These are phyloP conservation scores for Papilio protenor DNA, from an alignment of 2,888 invertebrate species.

Conservation along the genomic window DNA sequence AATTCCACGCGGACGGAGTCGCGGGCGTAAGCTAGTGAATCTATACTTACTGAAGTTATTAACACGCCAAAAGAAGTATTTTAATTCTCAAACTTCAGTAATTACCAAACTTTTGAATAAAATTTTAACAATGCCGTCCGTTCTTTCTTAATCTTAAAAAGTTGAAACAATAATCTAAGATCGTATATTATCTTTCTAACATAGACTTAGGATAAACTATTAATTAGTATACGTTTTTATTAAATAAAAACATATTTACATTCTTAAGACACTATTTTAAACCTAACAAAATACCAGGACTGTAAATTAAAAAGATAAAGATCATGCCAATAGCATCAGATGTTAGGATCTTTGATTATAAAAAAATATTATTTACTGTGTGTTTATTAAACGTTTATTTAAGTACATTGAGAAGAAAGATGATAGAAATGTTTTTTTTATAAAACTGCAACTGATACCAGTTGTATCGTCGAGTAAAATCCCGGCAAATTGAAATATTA, in stretches of 20 bases:
- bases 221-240: too few relatives aligned
- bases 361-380: too few relatives aligned
- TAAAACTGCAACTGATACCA: background rate
- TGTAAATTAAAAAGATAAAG: too few relatives aligned
- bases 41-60: background rate
- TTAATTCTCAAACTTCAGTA: slow-evolving; percentile 33
- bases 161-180: background rate
- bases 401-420: too few relatives aligned
- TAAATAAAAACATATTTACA: too few relatives aligned
- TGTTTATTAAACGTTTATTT: too few relatives aligned
- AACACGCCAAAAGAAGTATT: slow-evolving; percentile 22
- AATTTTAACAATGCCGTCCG: slow-evolving; percentile 21
- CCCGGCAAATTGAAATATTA: slow-evolving; percentile 20
- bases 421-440: too few relatives aligned
- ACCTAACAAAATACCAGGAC: too few relatives aligned
- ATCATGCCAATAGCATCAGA: too few relatives aligned
- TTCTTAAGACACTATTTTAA: too few relatives aligned
- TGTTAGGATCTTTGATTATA: too few relatives aligned
- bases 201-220: background rate
- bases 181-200: background rate
- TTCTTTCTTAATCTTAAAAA: background rate
- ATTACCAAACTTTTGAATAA: slow-evolving; percentile 27
- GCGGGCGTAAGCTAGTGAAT: background rate
- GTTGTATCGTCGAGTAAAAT: background rate
- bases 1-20: too few relatives aligned